Evolutionary conservation across 2,888 invertebrate genomes (phyloP).

Genomic region (Cheilosia grossa): DNA sequence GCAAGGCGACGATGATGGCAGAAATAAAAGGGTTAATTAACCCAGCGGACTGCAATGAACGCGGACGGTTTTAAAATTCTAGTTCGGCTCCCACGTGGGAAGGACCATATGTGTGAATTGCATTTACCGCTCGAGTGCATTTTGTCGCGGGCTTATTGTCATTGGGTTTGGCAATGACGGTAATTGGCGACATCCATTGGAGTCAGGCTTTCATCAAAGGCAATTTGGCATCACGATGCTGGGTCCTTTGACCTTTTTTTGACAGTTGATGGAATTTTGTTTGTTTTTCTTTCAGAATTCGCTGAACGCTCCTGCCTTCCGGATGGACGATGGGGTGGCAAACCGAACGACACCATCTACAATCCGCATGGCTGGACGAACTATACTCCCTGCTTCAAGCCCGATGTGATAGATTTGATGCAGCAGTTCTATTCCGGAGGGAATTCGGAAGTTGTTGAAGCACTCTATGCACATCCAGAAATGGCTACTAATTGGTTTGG

Average conservation of each 20-base stretch:
- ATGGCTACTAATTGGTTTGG: slow-evolving; percentile 13
- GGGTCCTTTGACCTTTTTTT: slow-evolving; percentile 15
- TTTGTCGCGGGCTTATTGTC: slow-evolving; percentile 15
- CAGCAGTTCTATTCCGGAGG: slow-evolving; percentile 84
- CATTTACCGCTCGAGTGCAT: slow-evolving; percentile 21
- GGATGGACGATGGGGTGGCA: slow-evolving; percentile 88
- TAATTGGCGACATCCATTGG: slow-evolving; percentile 9
- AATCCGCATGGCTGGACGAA: slow-evolving; percentile 90
- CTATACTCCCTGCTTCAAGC: slow-evolving; percentile 91
- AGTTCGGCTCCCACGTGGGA: neutral
- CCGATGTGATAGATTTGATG: slow-evolving; percentile 87
- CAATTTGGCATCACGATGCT: neutral
- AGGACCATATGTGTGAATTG: slow-evolving; percentile 29
- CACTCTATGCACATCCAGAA: neutral
- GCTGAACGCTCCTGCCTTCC: slow-evolving; percentile 88
- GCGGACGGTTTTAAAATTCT: slow-evolving; percentile 6
- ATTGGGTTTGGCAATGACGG: slow-evolving; percentile 11
- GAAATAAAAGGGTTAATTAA: slow-evolving; percentile 53
- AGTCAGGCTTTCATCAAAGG: slow-evolving; percentile 7
- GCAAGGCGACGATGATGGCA: neutral
- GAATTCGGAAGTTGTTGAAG: slow-evolving; percentile 83
- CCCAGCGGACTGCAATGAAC: slow-evolving; percentile 10
- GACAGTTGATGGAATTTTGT: neutral
- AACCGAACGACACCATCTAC: slow-evolving; percentile 81
- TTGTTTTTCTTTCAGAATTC: slow-evolving; percentile 84